A percentile compares a stretch with the other conserved stretches of the same genome.
Conservation (phyloP, 1,140 invertebrate genomes). For the Eriosoma lanigerum region DNA sequence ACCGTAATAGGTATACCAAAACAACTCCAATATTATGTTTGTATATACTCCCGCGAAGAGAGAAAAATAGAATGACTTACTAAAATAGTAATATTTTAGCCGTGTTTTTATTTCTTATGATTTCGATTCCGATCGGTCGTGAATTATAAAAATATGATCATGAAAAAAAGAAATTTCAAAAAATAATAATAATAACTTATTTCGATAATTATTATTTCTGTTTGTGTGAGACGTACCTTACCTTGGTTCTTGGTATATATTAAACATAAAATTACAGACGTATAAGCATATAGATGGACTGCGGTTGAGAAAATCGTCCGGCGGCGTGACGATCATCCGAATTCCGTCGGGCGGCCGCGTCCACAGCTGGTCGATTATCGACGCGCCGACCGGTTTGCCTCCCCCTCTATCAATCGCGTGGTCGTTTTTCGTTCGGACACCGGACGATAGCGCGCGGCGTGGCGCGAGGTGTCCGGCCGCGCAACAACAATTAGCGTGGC, state of each 20-base stretch:
- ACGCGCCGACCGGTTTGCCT: constrained; percentile 36
- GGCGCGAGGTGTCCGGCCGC: constrained; percentile 19
- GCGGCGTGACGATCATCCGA: neutral
- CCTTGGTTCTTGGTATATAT: neutral
- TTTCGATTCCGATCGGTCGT: neutral
- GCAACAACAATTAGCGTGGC: constrained; percentile 46
- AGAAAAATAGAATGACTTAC: too few species aligned
- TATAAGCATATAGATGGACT: too few species aligned
- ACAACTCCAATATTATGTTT: too few species aligned
- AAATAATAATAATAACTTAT: too few species aligned
- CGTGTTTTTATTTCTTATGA: neutral
- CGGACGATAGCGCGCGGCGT: neutral
- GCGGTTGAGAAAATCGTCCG: constrained; percentile 31
- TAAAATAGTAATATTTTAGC: neutral
- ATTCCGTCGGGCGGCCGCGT: neutral
- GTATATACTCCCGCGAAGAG: too few species aligned
- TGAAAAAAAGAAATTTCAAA: too few species aligned
- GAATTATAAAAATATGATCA: too few species aligned
- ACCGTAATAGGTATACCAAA: too few species aligned
- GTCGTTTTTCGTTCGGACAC: neutral
- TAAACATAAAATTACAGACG: too few species aligned
- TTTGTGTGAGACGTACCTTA: neutral
- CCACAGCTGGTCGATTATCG: neutral
- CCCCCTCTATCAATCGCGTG: too few species aligned
- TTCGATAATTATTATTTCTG: neutral